Evolutionary conservation across 2,888 invertebrate genomes (phyloP).

Genomic region (Meliscaeva auricollis): DNA sequence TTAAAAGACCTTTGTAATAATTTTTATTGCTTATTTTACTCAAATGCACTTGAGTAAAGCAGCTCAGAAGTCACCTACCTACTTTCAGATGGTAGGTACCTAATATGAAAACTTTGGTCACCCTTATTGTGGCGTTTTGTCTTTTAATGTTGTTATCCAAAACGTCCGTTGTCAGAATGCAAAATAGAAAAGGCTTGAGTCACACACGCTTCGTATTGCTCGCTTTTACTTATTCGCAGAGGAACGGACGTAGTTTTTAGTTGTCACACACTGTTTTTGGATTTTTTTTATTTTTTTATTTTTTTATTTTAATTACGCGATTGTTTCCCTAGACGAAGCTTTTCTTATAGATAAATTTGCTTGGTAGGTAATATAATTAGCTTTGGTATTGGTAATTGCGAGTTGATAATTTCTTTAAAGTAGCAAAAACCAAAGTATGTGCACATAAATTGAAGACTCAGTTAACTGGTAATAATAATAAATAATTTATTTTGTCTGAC

Average conservation of each 20-base stretch:
- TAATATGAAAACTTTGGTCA: conserved; percentile 7
- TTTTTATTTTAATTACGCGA: conserved; percentile 35
- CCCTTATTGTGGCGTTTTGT: conserved; percentile 54
- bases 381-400: conserved; percentile 45
- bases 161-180: conserved; percentile 46
- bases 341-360: conserved; percentile 16
- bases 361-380: conserved; percentile 47
- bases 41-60: too few relatives aligned
- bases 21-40: too few relatives aligned
- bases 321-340: conserved; percentile 55
- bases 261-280: conserved; percentile 48
- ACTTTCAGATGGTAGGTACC: too few relatives aligned
- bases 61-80: too few relatives aligned
- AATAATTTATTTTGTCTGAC: conserved; percentile 30
- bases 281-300: not conserved
- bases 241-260: not conserved
- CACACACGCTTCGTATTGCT: conserved; percentile 46
- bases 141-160: conserved; percentile 51
- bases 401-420: conserved; percentile 45
- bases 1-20: too few relatives aligned
- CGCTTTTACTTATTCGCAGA: conserved; percentile 49
- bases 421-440: not conserved
- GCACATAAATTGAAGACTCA: conserved; percentile 17
- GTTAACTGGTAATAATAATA: conserved; percentile 1
- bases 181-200: conserved; percentile 52